Base-by-base conservation (phyloP, 2,797 vertebrate genomes). In the Choloepus didactylus region DNA sequence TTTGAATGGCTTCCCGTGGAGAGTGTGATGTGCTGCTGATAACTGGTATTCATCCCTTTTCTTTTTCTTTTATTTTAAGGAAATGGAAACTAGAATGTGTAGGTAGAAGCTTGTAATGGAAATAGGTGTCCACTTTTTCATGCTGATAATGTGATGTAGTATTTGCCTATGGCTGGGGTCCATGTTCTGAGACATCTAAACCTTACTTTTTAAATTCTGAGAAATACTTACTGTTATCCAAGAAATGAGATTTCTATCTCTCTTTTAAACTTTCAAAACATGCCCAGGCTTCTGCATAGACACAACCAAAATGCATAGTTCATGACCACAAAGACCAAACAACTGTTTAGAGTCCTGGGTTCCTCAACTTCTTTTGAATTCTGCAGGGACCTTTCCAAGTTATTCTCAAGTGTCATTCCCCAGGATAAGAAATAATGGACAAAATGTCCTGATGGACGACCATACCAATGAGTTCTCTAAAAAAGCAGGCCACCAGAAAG, bases 171-270 rank as follows among this genome's bases (percentile, higher is more conserved):
- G 62, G 15, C 60, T 91, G 15, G 16, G n/a, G 8, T 64, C 23
- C 23, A 76, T 49, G 35, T 89, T 94, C 54, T 89, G 27, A 90
- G 27, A 94, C 92, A 89, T 15, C 51, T 1, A 80, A 94, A 73
- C 14, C 59, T 44, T 67, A 82, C 81, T 90, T 49, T 93, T 92
- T 82, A 79, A 79, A 89, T 69, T 93, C 72, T 87, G 19, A 59
- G 67, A 87, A 85, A 29, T 75, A 8, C 69, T 62, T 79, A 44
- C 73, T 73, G 21, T 95, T 95, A 82, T 44, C 67, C 23, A 82
- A 89, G 27, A 94, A 91, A 88, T 85, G 18, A 11, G 67, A 94
- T 94, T 95, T 90, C 51, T 21, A 4, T 81, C 49, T 87, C 21
- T 19, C 46, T 82, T 86, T 84, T n/a, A 25, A 44, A 89, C 75